Evolutionary conservation across 2,888 invertebrate genomes (phyloP).

Genomic region (Polyploca ridens): DNA sequence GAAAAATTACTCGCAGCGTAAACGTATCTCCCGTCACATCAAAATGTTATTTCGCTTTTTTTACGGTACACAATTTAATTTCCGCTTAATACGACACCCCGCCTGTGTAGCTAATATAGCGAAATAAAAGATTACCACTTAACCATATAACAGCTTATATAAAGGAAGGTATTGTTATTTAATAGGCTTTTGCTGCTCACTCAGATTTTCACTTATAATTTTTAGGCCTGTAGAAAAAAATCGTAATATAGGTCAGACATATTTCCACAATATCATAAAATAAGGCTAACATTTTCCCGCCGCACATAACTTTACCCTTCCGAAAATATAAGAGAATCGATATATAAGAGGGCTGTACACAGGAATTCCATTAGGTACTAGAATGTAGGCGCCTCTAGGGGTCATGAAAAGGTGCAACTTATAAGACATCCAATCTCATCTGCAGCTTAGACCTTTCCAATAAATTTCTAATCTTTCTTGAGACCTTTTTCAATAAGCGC

Average conservation of each 20-base stretch:
- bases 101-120: constrained; percentile 31
- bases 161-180: not conserved
- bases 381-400: constrained; percentile 9
- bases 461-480: constrained; percentile 54
- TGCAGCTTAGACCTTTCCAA: constrained; percentile 45
- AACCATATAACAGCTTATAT: not conserved
- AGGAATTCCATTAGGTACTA: not conserved
- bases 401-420: constrained; percentile 38
- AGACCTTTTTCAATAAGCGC: constrained; percentile 47
- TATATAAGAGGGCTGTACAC: constrained; percentile 8
- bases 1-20: constrained; percentile 47
- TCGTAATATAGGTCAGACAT: not conserved
- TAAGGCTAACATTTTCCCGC: not conserved
- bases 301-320: constrained; percentile 6
- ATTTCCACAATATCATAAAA: constrained; percentile 8
- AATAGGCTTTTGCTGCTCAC: not conserved
- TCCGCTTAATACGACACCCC: constrained; percentile 45
- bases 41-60: constrained; percentile 60
- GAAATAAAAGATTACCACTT: constrained; percentile 39
- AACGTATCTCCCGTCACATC: constrained; percentile 56
- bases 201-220: not conserved
- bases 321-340: not conserved
- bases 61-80: constrained; percentile 67
- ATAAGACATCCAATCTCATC: constrained; percentile 43
- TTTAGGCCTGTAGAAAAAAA: not conserved